Base-by-base conservation (phyloP, 2,797 vertebrate species). In the Myripristis jacobus region DNA sequence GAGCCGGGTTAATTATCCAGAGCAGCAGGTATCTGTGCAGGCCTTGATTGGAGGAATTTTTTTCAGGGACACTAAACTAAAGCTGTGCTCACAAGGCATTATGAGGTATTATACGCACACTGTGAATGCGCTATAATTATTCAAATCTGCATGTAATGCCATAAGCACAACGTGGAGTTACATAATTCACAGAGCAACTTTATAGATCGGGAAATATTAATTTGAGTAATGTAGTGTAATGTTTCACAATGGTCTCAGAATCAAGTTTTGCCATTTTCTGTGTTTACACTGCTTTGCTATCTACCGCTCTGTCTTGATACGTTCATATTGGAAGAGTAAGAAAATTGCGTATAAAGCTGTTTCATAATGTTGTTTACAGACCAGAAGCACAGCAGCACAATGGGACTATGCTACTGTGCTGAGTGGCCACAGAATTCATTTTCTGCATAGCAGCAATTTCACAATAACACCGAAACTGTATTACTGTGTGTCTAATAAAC, bases 1-100 rank as follows among this genome's bases (percentile, higher is more conserved):
- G 83, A 84, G 55, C 64, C 56, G 58, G 53, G 54, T 89, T 88
- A 81, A 91, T 92, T 87, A 79, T 78, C 73, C 44, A 61, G 79
- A 73, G 74, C 77, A 86, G 74, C 56, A 83, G 81, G 74, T 82
- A 80, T 86, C 76, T 63, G 62, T 36, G 34, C 15, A 2, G 18
- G 31, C 38, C 55, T 63, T 67, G 19, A 74, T 83, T 36, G 50
- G n/a, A 47, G 52, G 18, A 50, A 50, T 34, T 24, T 67, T 68
- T 16, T 16, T 15, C 1, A 6, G 36, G 18, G 15, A 46, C 16
- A 1, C 38, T 15, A 15, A 15, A 41, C 12, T 41, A 1, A 52
- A 21, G 46, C 70, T 38, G 46, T 8, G 60, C 21, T 51, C 22
- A 15, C 18, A 1, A 66, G 31, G 52, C 50, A n/a, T n/a, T n/a